Evolutionary conservation across 2,888 invertebrate genomes (phyloP).

Genomic region (Parasteatoda lunata): DNA sequence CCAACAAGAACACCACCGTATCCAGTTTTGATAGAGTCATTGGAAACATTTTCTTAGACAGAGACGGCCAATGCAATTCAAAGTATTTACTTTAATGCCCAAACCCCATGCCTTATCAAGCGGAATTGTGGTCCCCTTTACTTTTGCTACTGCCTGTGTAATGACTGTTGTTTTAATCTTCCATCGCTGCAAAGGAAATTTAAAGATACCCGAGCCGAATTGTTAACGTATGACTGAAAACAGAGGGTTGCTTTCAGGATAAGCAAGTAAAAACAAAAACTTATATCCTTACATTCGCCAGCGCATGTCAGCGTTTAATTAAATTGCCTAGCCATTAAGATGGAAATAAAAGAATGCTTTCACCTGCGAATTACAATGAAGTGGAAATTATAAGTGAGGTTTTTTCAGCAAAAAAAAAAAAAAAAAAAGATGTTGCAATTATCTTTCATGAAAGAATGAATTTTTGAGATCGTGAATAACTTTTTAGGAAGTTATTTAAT

Average conservation of each 20-base stretch:
- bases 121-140: conserved; percentile 19
- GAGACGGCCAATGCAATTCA: conserved; percentile 26
- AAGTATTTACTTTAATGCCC: conserved; percentile 50
- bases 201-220: conserved; percentile 16
- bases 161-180: conserved; percentile 52
- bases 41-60: conserved; percentile 32
- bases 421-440: no score
- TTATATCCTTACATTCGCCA: background rate
- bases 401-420: no score
- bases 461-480: no score
- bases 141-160: conserved; percentile 34
- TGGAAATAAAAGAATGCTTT: background rate
- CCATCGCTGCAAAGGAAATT: conserved; percentile 6
- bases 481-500: no score
- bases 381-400: no score
- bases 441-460: no score
- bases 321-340: conserved; percentile 3
- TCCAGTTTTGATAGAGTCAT: conserved; percentile 50
- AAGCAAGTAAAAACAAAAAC: background rate
- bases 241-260: background rate
- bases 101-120: conserved; percentile 35
- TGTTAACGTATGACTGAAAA: conserved; percentile 5
- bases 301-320: conserved; percentile 11
- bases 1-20: conserved; percentile 31
- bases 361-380: background rate